phyloP scores from a whole-genome alignment of 2,888 invertebrate genomes.

The Palloptera scutellata region DNA sequence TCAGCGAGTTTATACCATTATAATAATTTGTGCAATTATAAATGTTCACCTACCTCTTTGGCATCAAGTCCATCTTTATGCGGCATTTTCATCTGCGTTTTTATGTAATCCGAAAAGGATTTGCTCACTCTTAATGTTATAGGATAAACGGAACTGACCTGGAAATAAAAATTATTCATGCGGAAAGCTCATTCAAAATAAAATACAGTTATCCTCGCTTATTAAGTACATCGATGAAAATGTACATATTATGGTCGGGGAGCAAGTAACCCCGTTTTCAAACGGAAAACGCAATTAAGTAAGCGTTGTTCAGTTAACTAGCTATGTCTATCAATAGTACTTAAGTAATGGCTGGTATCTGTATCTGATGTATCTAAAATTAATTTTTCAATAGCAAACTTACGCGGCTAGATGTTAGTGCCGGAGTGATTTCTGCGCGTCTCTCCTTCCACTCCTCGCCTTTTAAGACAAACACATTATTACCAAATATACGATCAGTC shows the following conservation, averaged over 20 bases:
- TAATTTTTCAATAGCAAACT: slow-evolving; percentile 8
- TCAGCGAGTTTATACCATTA: no score
- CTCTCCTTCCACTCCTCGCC: slow-evolving; percentile 66
- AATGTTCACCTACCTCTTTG: no score
- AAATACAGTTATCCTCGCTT: background rate
- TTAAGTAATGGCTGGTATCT: no score
- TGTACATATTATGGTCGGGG: no score
- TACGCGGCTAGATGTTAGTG: slow-evolving; percentile 66
- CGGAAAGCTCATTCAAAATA: background rate
- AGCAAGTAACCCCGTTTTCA: no score
- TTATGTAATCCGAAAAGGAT: slow-evolving; percentile 63
- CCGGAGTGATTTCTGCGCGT: slow-evolving; percentile 65
- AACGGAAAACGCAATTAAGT: no score
- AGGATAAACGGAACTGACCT: slow-evolving; percentile 65
- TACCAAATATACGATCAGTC: slow-evolving; percentile 64
- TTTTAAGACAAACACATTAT: slow-evolving; percentile 65
- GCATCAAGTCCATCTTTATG: slow-evolving; percentile 59
- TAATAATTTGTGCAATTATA: no score
- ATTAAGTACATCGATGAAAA: no score
- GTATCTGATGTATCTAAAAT: no score
- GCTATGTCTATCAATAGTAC: no score
- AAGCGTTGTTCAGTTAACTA: no score
- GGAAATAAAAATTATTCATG: background rate
- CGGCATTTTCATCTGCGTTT: slow-evolving; percentile 49
- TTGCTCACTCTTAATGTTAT: slow-evolving; percentile 63